phyloP scores from a whole-genome alignment of 2,797 vertebrate genomes.

The Fistularia tabacaria region DNA sequence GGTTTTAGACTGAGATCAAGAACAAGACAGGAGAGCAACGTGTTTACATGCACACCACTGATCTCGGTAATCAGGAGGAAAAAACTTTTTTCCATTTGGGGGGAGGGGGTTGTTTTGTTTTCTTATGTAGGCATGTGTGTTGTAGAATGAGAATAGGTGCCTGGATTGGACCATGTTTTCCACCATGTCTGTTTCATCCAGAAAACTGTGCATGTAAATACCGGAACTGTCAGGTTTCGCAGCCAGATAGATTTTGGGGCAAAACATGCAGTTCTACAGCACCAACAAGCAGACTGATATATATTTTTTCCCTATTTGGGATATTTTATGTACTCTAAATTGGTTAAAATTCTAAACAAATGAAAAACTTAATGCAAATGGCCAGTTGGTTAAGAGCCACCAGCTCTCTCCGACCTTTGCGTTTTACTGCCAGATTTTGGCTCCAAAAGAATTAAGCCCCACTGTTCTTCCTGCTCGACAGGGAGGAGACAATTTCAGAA shows the following conservation, averaged over 20 bases:
- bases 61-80: constrained; percentile 27
- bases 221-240: constrained; percentile 16
- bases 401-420: constrained; percentile 24
- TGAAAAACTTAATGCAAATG: too few relatives aligned
- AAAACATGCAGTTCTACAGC: neutral
- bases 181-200: constrained; percentile 8
- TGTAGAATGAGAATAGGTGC: constrained; percentile 11
- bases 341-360: too few relatives aligned
- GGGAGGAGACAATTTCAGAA: constrained; percentile 56
- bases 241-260: constrained; percentile 2
- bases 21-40: constrained; percentile 75
- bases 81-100: constrained; percentile 2
- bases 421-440: constrained; percentile 19
- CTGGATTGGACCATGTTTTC: constrained; percentile 13
- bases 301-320: too few relatives aligned
- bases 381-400: neutral
- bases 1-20: constrained; percentile 80
- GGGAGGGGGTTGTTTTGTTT: neutral
- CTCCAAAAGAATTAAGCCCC: constrained; percentile 29
- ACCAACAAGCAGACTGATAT: constrained; percentile 2
- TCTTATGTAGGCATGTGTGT: constrained; percentile 24
- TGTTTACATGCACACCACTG: constrained; percentile 51
- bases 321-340: too few relatives aligned
- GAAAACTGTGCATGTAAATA: constrained; percentile 17
- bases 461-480: constrained; percentile 73